phyloP scores from a whole-genome alignment of 2,888 invertebrate genomes.

The Spisula solida region DNA sequence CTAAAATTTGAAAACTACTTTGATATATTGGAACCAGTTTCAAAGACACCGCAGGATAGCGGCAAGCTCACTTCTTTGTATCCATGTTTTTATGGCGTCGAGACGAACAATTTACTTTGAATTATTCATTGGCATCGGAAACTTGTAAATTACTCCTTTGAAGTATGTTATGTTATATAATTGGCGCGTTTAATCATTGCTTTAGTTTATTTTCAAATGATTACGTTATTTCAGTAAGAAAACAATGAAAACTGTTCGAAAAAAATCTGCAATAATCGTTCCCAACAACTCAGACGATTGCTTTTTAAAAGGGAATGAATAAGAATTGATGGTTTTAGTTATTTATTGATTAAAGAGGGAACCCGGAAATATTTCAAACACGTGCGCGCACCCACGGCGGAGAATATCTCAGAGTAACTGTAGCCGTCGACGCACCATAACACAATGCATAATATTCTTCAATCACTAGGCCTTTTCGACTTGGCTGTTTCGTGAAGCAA shows the following conservation, averaged over 20 bases:
- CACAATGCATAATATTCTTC: too few relatives aligned
- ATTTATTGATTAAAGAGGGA: too few relatives aligned
- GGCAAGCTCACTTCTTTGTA: too few relatives aligned
- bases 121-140: not conserved
- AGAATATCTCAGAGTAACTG: too few relatives aligned
- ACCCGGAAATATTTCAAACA: too few relatives aligned
- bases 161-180: constrained; percentile 17
- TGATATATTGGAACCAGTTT: not conserved
- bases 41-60: not conserved
- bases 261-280: not conserved
- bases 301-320: not conserved
- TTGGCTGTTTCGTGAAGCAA: too few relatives aligned
- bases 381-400: too few relatives aligned
- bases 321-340: not conserved
- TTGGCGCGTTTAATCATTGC: constrained; percentile 37
- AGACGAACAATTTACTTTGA: not conserved
- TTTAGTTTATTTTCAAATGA: constrained; percentile 41
- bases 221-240: constrained; percentile 24
- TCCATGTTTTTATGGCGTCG: not conserved
- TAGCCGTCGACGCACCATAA: too few relatives aligned
- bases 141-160: constrained; percentile 26
- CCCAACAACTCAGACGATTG: not conserved
- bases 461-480: too few relatives aligned
- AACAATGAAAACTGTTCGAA: constrained; percentile 18
- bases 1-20: not conserved